Evolutionary conservation across 2,113 vertebrate genomes (phyloP), one percentile per base, ranked within the genome.

Genomic region (Lonchura striata): DNA sequence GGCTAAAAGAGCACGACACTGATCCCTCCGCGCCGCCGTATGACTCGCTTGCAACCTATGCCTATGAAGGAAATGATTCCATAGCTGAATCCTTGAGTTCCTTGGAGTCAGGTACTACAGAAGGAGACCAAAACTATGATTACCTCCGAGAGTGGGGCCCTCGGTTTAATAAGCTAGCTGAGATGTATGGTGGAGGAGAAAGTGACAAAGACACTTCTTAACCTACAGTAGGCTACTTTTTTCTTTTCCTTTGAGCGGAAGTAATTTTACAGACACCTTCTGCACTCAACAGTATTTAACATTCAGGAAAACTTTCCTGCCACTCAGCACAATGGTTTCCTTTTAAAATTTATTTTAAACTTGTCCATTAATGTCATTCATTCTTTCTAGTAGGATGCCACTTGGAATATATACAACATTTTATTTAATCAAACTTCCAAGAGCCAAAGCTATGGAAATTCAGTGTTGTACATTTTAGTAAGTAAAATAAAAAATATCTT

Each of bases 81-180:
- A 96, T 99, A 72, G 99, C 99, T 2, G 99, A 99, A 74, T 99
- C 99, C 7, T 98, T 99, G 94, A 99, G 99, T 69, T 99, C 99
- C 1, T 96, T 99, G 88, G 99, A 99, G 78, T 99, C 99, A 0
- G 98, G 98, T 11, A 98, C 98, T 31, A 99, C 99, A 0, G 99
- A 99, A 69, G 99, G 99, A 31, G 99, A 99, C 98, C 99, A 99
- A 88, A 99, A 99, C 86, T 99, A 99, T 71, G 99, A 99, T 96
- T 99, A 99, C 98, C 99, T 99, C 94, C 98, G 98, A 94, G 98
- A 98, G 91, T 99, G 99, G 99, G 99, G 99, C 13, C 99, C 99
- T 15, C 98, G 98, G 14, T 99, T 99, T 75, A 99, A 99, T 85
- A 99, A 99, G 98, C 90, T 99, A 82, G 99, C 99, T 7, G 99